Evolutionary conservation across 2,797 vertebrate species (phyloP).

Genomic region (Peromyscus aztecus): DNA sequence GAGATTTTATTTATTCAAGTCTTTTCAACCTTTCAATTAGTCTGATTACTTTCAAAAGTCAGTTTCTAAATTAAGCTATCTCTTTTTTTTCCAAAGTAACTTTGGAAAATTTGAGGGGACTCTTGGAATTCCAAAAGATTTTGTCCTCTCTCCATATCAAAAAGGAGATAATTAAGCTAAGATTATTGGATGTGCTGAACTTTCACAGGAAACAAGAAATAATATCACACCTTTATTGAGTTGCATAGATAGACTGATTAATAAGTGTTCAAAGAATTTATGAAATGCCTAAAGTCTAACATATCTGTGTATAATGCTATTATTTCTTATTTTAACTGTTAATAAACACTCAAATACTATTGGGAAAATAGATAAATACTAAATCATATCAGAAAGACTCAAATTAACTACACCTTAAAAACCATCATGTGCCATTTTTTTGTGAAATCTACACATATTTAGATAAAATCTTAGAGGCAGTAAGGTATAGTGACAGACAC

Average conservation of each 20-base stretch:
- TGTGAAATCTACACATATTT: background rate
- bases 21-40: background rate
- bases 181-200: background rate
- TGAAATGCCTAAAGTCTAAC: background rate
- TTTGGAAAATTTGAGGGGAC: background rate
- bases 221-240: background rate
- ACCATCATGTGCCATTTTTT: background rate
- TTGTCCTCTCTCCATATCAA: background rate
- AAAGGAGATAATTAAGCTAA: background rate
- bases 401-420: background rate
- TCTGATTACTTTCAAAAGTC: background rate
- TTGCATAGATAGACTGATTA: background rate
- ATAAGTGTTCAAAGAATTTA: background rate
- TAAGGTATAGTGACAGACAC: background rate
- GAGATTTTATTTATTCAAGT: background rate
- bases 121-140: background rate
- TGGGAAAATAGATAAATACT: background rate
- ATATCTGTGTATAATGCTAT: background rate
- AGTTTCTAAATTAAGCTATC: background rate
- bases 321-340: background rate
- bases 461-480: background rate
- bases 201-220: background rate
- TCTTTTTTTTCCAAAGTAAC: background rate
- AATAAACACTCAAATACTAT: background rate
- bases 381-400: background rate